Evolutionary conservation across 2,113 vertebrate genomes (phyloP).

Genomic region (Chlamydotis undulata): DNA sequence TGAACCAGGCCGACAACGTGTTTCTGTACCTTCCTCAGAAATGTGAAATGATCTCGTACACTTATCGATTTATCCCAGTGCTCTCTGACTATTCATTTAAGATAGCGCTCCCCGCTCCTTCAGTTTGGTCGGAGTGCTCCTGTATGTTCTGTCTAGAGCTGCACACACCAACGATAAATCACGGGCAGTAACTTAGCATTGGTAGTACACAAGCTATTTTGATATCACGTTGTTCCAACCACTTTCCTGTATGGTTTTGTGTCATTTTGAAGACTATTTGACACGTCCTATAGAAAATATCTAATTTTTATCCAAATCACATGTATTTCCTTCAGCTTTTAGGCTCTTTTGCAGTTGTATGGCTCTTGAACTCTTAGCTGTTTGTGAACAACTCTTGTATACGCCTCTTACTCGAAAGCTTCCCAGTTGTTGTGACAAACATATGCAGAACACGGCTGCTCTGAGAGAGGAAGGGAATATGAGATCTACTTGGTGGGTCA

Average conservation of each 20-base stretch:
- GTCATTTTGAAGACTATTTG: background rate
- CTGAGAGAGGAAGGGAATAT: background rate
- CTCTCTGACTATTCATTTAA: background rate
- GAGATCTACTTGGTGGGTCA: background rate
- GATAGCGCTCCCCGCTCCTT: background rate
- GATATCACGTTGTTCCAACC: background rate
- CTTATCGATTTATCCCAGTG: background rate
- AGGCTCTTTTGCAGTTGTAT: background rate
- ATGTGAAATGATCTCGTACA: fast-evolving
- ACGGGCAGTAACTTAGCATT: background rate
- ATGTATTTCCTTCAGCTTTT: background rate
- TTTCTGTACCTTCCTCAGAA: background rate
- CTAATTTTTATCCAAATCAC: background rate
- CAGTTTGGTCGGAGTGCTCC: background rate
- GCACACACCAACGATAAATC: background rate
- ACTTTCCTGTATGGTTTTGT: background rate
- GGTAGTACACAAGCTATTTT: background rate
- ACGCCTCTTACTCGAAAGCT: background rate
- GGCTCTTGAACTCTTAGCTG: background rate
- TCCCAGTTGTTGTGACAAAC: background rate
- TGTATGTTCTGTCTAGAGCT: background rate
- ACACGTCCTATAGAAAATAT: background rate
- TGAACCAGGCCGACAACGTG: background rate
- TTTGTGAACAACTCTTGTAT: background rate
- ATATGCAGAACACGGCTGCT: background rate